These are phyloP conservation scores for Ecdyonurus torrentis DNA, from an alignment of 2,888 invertebrate genomes.

Conservation along the genomic window DNA sequence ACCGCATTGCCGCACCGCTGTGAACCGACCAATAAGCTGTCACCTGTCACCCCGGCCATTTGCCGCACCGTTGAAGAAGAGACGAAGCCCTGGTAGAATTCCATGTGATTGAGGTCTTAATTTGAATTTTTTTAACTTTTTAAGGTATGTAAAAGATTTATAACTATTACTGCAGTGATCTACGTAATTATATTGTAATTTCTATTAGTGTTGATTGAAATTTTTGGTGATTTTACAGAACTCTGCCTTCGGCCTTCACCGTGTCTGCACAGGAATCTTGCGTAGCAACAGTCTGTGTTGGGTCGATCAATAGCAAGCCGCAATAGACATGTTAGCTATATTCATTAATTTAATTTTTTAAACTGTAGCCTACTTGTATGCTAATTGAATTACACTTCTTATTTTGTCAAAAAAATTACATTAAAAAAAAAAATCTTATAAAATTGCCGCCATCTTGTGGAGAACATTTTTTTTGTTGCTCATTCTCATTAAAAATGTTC, in stretches of 20 bases:
- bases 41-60: slow-evolving; percentile 4
- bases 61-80: neutral
- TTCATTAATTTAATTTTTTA: neutral
- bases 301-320: neutral
- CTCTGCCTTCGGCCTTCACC: neutral
- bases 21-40: neutral
- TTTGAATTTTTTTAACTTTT: neutral
- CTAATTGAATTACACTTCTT: too few species aligned
- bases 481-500: too few species aligned
- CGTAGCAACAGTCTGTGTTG: neutral
- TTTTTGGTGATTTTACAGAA: too few species aligned
- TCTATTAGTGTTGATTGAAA: too few species aligned
- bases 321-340: neutral
- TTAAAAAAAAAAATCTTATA: too few species aligned
- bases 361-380: neutral
- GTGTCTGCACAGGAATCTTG: neutral
- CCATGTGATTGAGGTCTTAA: neutral
- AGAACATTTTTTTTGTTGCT: too few species aligned
- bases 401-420: too few species aligned
- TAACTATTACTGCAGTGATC: too few species aligned
- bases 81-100: neutral
- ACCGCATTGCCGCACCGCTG: neutral
- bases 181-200: too few species aligned
- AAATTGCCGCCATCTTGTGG: neutral
- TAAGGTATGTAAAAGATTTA: neutral